These are phyloP conservation scores for Microctenopoma stevenorrisi DNA, from an alignment of 2,797 vertebrate genomes.

Conservation along the genomic window DNA sequence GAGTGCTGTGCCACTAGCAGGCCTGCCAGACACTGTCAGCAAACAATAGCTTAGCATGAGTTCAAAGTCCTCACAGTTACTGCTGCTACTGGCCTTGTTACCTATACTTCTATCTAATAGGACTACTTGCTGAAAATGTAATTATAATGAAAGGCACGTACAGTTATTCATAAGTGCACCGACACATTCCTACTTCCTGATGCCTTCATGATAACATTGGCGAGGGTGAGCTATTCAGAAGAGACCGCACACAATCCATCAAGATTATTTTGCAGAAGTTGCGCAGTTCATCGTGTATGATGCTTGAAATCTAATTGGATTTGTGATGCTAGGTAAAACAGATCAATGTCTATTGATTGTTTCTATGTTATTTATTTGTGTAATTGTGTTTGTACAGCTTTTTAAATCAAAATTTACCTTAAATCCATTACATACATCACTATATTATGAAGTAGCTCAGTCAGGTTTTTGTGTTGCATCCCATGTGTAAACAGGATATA, in stretches of 20 bases:
- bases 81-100: constrained; percentile 42
- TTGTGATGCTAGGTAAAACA: constrained; percentile 11
- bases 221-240: not conserved
- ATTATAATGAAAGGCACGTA: constrained; percentile 48
- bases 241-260: constrained; percentile 1
- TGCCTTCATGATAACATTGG: constrained; percentile 27
- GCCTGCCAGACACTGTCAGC: constrained; percentile 22
- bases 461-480: not conserved
- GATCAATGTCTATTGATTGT: not conserved
- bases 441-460: constrained; percentile 27
- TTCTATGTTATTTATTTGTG: constrained; percentile 7
- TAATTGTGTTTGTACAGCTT: constrained; percentile 3
- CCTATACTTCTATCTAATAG: constrained; percentile 52
- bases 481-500: constrained; percentile 29
- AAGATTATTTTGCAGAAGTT: constrained; percentile 32
- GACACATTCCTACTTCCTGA: constrained; percentile 27
- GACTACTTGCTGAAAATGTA: constrained; percentile 55
- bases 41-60: constrained; percentile 44
- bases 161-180: constrained; percentile 14
- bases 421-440: constrained; percentile 15
- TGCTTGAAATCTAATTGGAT: constrained; percentile 13
- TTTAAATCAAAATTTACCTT: constrained; percentile 27
- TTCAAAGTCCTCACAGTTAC: constrained; percentile 51
- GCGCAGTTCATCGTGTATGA: not conserved
- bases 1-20: constrained; percentile 35